Percentiles rank a stretch among this genome's conserved stretches.
These are phyloP conservation scores for Hyla sarda DNA, from an alignment of 2,113 vertebrate species.

Conservation along the genomic window DNA sequence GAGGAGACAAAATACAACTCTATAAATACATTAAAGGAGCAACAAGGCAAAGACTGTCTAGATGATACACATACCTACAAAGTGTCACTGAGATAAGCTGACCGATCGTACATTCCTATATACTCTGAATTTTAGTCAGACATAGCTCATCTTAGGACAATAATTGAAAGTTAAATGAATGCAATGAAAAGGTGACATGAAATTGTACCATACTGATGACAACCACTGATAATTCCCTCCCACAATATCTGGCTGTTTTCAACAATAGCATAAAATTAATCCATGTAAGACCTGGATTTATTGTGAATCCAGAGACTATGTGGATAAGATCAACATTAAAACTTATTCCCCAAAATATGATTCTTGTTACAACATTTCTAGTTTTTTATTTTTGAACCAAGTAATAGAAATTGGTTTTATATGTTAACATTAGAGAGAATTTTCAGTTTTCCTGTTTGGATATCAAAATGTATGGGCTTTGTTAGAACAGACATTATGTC, in stretches of 20 bases:
- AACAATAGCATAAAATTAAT: conserved; percentile 18
- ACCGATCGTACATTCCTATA: neutral
- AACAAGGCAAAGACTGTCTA: neutral
- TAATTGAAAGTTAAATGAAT: conserved; percentile 21
- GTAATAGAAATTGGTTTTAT: neutral
- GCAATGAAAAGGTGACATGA: neutral
- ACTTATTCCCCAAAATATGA: neutral
- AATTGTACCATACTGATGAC: conserved; percentile 19
- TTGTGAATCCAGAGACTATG: neutral
- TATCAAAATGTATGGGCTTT: neutral
- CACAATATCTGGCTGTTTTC: conserved; percentile 18
- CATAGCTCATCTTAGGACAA: neutral
- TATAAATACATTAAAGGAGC: neutral
- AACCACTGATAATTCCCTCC: conserved; percentile 18
- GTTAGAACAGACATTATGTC: too few species aligned
- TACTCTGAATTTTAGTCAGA: conserved; percentile 4
- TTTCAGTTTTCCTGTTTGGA: neutral
- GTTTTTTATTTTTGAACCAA: neutral
- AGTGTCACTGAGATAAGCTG: conserved; percentile 19
- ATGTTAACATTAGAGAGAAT: neutral
- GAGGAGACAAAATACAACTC: too few species aligned
- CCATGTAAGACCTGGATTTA: conserved; percentile 19
- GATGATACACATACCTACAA: neutral
- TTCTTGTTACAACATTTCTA: neutral
- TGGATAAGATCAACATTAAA: conserved; percentile 12